Evolutionary conservation across 2,888 invertebrate species (phyloP).

Genomic region (Maniola hyperantus): DNA sequence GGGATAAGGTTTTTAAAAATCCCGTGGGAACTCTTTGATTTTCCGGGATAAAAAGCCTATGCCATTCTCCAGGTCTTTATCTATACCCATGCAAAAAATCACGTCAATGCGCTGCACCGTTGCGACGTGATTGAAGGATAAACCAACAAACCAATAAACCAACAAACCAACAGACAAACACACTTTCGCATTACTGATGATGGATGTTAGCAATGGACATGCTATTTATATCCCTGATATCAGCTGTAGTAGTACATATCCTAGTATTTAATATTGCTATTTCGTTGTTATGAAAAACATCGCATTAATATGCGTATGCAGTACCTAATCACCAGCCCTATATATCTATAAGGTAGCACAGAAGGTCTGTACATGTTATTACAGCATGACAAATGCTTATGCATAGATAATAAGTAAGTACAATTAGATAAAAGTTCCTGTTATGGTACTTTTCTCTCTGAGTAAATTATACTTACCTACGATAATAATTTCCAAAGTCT

Average conservation of each 20-base stretch:
- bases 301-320: neutral
- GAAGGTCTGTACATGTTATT: neutral
- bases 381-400: neutral
- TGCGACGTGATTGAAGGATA: too few species aligned
- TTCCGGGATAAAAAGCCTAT: too few species aligned
- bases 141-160: too few species aligned
- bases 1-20: too few species aligned
- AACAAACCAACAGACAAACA: too few species aligned
- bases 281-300: slow-evolving; percentile 7
- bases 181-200: too few species aligned
- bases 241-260: neutral
- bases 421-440: neutral
- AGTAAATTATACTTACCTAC: neutral
- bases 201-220: neutral
- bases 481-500: too few species aligned
- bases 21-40: too few species aligned
- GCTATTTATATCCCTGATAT: neutral
- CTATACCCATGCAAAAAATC: too few species aligned
- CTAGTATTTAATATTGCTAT: neutral
- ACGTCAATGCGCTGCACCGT: too few species aligned
- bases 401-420: neutral
- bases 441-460: neutral
- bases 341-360: neutral
- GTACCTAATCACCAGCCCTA: neutral
- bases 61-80: too few species aligned